phyloP scores from a whole-genome alignment of 2,888 invertebrate species.

The Ormia ochracea region DNA sequence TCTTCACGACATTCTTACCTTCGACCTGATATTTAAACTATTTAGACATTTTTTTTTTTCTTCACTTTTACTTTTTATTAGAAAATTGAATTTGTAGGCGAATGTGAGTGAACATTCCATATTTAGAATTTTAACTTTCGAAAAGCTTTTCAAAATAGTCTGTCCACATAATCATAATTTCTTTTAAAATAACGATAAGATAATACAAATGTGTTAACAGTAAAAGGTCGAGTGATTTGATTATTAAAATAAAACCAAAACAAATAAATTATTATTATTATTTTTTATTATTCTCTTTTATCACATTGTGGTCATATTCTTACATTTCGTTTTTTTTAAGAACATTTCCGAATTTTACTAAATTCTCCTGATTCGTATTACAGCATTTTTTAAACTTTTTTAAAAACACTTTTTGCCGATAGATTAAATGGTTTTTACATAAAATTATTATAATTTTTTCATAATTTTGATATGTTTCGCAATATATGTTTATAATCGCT shows the following conservation, averaged over 20 bases:
- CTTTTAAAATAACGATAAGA: constrained; percentile 31
- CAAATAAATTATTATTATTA: not conserved
- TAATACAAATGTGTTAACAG: constrained; percentile 5
- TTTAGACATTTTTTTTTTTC: no score
- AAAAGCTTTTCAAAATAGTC: not conserved
- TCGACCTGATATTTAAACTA: no score
- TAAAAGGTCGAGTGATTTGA: not conserved
- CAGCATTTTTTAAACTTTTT: constrained; percentile 15
- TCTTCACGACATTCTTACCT: no score
- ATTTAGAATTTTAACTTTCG: constrained; percentile 7
- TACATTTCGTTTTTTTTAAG: constrained; percentile 31
- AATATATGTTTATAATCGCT: not conserved
- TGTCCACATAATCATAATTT: not conserved
- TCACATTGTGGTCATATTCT: not conserved
- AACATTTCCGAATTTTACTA: constrained; percentile 35
- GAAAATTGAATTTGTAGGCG: no score
- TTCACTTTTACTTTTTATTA: no score
- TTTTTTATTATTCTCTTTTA: not conserved
- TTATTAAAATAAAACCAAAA: not conserved
- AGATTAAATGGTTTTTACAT: not conserved
- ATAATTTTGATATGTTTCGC: not conserved
- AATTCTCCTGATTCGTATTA: constrained; percentile 15
- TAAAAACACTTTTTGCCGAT: not conserved
- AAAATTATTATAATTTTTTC: not conserved
- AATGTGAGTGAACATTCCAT: no score